Base-by-base conservation (phyloP, 2,888 invertebrate genomes). In the Caprella mutica region DNA sequence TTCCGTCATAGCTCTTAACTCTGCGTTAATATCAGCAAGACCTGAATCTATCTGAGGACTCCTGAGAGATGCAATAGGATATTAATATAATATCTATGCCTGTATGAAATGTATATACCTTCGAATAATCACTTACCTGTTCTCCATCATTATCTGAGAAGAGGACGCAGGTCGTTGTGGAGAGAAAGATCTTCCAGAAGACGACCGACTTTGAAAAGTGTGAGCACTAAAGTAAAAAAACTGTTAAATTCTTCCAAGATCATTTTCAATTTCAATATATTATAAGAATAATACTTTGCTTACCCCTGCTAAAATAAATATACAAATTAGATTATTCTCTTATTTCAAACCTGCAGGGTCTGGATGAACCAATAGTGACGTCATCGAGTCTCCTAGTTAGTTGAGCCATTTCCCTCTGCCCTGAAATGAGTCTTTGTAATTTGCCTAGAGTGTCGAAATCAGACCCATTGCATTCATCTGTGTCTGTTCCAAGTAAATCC, bases 1-100 rank as follows among this genome's bases (percentile, higher is more conserved):
- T 39, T 61, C 57, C 5, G 60, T 56, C 12, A 61, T 51, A 3
- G 56, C 57, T 5, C 60, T 26, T 21, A 61, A 51, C 23, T 61
- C 57, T 39, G 56, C 60, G n/a, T 51, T 24, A 24, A 38, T 24
- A 19, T n/a, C 38, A n/a, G 21, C 51, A 24, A 51, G 21, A 19
- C 19, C 8, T 4, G 17, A 17, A n/a, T 51, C 51, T 48, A 48
- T 27, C 21, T 19, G 29, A 29, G 48, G 48, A 30, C 29, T 27
- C 48, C 48, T 48, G 30, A 5, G 30, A 30, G 30, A 26, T 26
- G n/a, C 9, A 24, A n/a, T 5, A 5, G 9, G 6, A 21, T 6
- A 14, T 14, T 24, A 44, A 44, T 24, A 44, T 6, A 33, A 14
- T 14, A 14, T 33, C 33, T 33, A 33, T 33, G 14, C 8, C 33